phyloP scores from a whole-genome alignment of 2,797 vertebrate species.

The Bufotes viridis region DNA sequence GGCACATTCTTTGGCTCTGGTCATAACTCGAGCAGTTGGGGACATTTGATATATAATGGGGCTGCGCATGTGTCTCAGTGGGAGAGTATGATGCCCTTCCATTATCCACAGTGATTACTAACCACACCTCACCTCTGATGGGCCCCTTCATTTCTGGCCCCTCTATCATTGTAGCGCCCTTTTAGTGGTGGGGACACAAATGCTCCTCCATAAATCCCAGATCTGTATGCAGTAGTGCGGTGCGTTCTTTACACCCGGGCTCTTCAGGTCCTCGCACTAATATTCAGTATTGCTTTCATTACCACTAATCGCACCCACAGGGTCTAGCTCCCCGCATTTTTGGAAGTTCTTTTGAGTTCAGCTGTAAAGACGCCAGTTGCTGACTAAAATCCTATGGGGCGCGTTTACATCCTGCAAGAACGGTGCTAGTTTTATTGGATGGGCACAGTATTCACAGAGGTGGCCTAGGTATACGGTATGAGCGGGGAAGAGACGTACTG shows the following conservation, averaged over 20 bases:
- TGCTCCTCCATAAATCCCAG: neutral
- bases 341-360: conserved; percentile 7
- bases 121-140: neutral
- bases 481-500: neutral
- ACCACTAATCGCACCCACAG: neutral
- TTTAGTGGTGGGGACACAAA: neutral
- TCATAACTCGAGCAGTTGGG: too few relatives aligned
- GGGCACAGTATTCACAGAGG: neutral
- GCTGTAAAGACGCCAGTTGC: neutral
- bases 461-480: neutral
- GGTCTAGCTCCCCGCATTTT: neutral
- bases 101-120: too few relatives aligned
- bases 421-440: neutral
- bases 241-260: neutral
- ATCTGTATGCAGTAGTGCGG: neutral
- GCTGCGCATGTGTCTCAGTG: too few relatives aligned
- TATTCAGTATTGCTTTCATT: neutral
- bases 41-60: too few relatives aligned
- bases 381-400: neutral
- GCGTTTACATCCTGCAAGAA: neutral
- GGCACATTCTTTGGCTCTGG: too few relatives aligned
- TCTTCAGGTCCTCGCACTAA: neutral
- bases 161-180: neutral
- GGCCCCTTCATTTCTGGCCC: neutral
- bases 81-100: too few relatives aligned